These are phyloP conservation scores for Cossypha dichroa DNA, from an alignment of 2,797 vertebrate species.

Conservation along the genomic window DNA sequence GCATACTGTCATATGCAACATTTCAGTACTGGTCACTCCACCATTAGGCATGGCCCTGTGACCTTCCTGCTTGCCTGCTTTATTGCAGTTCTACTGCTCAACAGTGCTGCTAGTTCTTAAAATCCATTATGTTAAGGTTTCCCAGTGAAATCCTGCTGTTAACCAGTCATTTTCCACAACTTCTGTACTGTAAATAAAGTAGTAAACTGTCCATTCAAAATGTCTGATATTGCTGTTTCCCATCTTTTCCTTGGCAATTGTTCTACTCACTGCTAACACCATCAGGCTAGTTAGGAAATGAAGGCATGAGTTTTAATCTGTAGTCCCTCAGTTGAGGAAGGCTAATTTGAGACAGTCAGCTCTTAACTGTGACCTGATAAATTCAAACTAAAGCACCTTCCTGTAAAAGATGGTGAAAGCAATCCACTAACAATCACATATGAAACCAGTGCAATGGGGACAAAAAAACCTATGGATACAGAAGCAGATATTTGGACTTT, in stretches of 20 bases:
- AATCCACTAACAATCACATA: not conserved
- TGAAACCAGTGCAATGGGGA: fast-evolving
- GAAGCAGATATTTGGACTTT: not conserved
- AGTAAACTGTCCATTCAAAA: not conserved
- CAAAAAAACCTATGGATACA: fast-evolving
- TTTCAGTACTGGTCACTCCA: not conserved
- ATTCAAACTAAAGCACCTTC: not conserved
- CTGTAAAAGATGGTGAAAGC: not conserved
- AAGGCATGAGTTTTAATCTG: not conserved
- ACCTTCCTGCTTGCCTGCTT: not conserved
- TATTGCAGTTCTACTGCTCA: not conserved
- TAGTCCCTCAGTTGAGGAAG: not conserved
- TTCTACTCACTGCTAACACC: not conserved
- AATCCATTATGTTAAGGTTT: fast-evolving
- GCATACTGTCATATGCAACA: not conserved
- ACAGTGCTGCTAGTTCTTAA: not conserved
- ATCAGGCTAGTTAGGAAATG: not conserved
- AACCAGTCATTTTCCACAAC: not conserved
- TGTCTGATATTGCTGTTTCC: not conserved
- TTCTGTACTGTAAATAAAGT: not conserved
- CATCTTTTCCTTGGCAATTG: not conserved
- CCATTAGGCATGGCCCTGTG: fast-evolving
- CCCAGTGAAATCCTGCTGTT: not conserved
- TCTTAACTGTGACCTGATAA: not conserved
- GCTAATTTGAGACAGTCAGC: not conserved